phyloP scores from a whole-genome alignment of 2,113 vertebrate genomes.

The Dermatemys mawii region DNA sequence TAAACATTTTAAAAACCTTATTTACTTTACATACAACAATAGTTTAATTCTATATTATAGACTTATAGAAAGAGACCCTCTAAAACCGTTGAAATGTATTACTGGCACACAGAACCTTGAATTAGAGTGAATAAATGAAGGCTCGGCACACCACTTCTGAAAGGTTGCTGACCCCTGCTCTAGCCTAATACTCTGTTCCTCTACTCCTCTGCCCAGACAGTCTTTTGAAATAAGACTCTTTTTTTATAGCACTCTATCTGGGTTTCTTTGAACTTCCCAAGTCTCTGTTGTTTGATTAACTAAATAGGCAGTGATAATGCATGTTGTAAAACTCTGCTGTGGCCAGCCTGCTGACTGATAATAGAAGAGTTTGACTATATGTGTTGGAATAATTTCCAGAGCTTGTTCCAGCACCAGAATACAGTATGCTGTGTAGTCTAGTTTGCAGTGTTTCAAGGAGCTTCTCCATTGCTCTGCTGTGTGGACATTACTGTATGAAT shows the following conservation, averaged over 20 bases:
- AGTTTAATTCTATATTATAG: too few relatives aligned
- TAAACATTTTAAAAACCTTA: too few relatives aligned
- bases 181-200: neutral
- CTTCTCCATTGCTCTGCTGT: neutral
- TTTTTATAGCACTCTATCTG: neutral
- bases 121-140: too few relatives aligned
- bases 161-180: too few relatives aligned
- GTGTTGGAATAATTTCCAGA: neutral
- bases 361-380: rapidly evolving
- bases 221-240: neutral
- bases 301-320: neutral
- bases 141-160: too few relatives aligned
- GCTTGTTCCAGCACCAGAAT: neutral
- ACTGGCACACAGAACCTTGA: too few relatives aligned
- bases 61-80: too few relatives aligned
- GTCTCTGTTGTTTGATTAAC: neutral
- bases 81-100: too few relatives aligned
- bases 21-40: too few relatives aligned
- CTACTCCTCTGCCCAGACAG: rapidly evolving
- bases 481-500: neutral
- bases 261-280: neutral
- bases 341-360: neutral
- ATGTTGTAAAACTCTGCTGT: neutral
- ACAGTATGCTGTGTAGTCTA: neutral
- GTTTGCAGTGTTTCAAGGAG: neutral